Base-by-base conservation (phyloP, 2,888 invertebrate species). In the Bedellia somnulentella region DNA sequence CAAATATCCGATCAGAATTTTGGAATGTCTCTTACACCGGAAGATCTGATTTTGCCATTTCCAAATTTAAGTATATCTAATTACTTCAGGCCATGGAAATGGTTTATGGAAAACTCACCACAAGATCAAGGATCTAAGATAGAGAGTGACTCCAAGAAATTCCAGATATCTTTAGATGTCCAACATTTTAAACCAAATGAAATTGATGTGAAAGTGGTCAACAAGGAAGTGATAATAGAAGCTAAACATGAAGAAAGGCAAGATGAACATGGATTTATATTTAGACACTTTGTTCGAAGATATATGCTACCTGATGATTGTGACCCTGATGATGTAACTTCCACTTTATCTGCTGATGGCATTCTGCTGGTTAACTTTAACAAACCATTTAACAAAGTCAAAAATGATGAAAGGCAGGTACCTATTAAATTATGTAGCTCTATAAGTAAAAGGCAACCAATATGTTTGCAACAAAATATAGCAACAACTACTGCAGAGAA, bases 121-220 rank as follows among this genome's bases (percentile, higher is more conserved):
- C 47, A 50, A 36, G 55, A 54, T 31, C 43, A 46, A 17, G 49
- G 51, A 14, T 57, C 59, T 3, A 49, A 47, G 25, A 42, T 57
- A 29, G 42, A 45, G 27, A 45, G 47, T 30, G 44, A 49, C 25
- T 49, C 50, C 35, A 64, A 71, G 31, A 48, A 45, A 29, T 76
- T 66, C 35, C 67, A 81, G 63, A 80, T 85, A 2, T 78, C 78
- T 29, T 49, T 86, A 32, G 86, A 86, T 42, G 83, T 86, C 2
- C 82, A 82, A 44, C 82, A 86, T 44, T 87, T 85, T 47, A 57
- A 78, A 4, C 85, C 86, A 0, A 77, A 80, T 11, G 87, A 87
- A 57, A 78, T 87, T 16, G 79, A 78, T 1, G 85, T 87, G 1
- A 86, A 85, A 56, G 80, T 83, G 1, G 63, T 68, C 6, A 80